Evolutionary conservation across 2,113 vertebrate genomes (phyloP), one percentile per base, ranked within the genome.

Genomic region (Channa maculata): DNA sequence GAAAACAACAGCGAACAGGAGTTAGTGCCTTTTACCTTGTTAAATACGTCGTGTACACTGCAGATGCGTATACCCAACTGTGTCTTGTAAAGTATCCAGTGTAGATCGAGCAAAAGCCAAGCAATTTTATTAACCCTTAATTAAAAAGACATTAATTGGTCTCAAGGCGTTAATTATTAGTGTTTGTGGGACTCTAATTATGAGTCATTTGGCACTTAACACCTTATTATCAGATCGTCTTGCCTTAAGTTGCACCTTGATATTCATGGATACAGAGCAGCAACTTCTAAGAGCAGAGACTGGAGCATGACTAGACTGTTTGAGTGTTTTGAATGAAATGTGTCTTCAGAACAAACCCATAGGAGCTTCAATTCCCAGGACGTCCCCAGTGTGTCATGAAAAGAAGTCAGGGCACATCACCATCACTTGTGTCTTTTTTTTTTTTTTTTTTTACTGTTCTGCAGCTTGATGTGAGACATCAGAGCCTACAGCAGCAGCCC

Each of bases 321-420:
- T 75, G 79, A 82, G 84, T 69, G 79, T 77, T 79, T 79, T 82
- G 83, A 91, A 87, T 83, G 85, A 87, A 86, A 85, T 72, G 82
- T 82, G 83, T 87, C 84, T 86, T 77, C 43, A 48, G 75, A 85
- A 77, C 44, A 79, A 79, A 84, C 82, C 87, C 81, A 60, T 61
- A 72, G 86, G 92, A 84, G 60, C 65, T 70, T 88, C 63, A 55
- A 85, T 80, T 88, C 84, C 79, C 86, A 83, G 82, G 91, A 91
- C 62, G 80, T 85, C 87, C 84, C 85, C 36, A 77, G 82, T 89
- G 88, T 68, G 84, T 92, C 90, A 89, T 85, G 65, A 84, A 79
- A 85, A 79, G 69, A 86, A 89, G 89, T 92, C 92, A 82, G 87
- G 75, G 65, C 82, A 77, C 82, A 92, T 93, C 90, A 92, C 59